These are phyloP conservation scores for Pyralis farinalis DNA, from an alignment of 2,888 invertebrate genomes.

Conservation along the genomic window DNA sequence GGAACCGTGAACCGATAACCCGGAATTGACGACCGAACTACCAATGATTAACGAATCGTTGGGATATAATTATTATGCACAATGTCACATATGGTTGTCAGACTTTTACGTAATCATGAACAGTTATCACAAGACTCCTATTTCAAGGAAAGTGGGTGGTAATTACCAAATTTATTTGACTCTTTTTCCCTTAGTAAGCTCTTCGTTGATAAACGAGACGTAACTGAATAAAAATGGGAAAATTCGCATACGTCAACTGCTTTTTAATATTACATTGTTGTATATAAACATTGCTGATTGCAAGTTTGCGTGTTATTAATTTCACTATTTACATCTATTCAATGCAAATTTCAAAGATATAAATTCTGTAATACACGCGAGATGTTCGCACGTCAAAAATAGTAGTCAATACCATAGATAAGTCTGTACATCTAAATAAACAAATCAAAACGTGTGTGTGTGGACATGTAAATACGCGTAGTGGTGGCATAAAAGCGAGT, in stretches of 20 bases:
- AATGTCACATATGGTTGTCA: background rate
- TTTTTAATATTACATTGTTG: too few relatives aligned
- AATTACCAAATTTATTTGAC: too few relatives aligned
- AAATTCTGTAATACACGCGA: background rate
- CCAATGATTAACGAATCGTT: too few relatives aligned
- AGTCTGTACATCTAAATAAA: slow-evolving; percentile 1
- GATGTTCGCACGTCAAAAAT: background rate
- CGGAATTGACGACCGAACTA: background rate
- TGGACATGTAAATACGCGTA: slow-evolving; percentile 7
- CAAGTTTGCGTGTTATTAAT: too few relatives aligned
- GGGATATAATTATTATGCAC: background rate
- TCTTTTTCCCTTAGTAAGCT: too few relatives aligned
- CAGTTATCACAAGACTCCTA: background rate
- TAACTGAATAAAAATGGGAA: too few relatives aligned
- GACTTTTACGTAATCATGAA: slow-evolving; percentile 2
- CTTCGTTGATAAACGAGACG: too few relatives aligned
- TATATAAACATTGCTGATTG: too few relatives aligned
- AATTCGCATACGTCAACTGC: too few relatives aligned
- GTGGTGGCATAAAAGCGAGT: background rate
- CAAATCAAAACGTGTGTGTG: slow-evolving; percentile 2
- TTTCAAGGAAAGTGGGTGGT: too few relatives aligned
- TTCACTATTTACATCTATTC: too few relatives aligned
- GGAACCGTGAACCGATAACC: slow-evolving; percentile 12
- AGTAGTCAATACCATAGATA: background rate
- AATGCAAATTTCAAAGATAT: too few relatives aligned